Evolutionary conservation across 2,888 invertebrate genomes (phyloP).

Genomic region (Spisula subtruncata): DNA sequence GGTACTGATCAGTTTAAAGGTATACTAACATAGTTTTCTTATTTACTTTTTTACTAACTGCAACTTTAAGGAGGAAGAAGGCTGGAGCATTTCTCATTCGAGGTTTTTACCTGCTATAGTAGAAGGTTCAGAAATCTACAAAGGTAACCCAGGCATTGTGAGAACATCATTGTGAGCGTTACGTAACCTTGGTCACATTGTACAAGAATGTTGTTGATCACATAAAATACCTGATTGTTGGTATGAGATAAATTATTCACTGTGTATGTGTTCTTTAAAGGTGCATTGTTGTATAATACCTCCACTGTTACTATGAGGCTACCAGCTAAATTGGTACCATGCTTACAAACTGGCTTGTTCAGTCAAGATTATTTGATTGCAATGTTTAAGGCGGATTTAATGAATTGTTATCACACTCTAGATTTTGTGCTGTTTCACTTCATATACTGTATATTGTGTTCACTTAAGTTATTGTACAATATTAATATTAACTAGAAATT

Average conservation of each 20-base stretch:
- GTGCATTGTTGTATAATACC: no score
- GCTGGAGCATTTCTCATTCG: conserved; percentile 21
- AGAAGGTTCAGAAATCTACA: conserved; percentile 22
- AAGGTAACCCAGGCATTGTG: conserved; percentile 23
- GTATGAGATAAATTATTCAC: neutral
- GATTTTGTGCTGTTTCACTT: no score
- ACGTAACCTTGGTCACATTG: neutral
- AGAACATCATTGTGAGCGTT: neutral
- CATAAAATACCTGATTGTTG: neutral
- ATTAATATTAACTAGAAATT: no score
- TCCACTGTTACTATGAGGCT: no score
- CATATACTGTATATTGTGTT: no score
- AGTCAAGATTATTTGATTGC: no score
- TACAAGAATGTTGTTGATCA: neutral
- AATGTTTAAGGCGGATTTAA: no score
- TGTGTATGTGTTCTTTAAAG: no score
- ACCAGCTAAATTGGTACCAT: no score
- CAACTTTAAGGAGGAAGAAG: conserved; percentile 33
- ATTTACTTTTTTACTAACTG: conserved; percentile 2
- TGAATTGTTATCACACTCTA: no score
- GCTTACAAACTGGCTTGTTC: no score
- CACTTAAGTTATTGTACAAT: no score
- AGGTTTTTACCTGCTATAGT: conserved; percentile 30
- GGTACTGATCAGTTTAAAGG: conserved; percentile 85
- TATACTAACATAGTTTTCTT: conserved; percentile 56